Base-by-base conservation (phyloP, 2,888 invertebrate genomes). In the Heliconius ethilla region DNA sequence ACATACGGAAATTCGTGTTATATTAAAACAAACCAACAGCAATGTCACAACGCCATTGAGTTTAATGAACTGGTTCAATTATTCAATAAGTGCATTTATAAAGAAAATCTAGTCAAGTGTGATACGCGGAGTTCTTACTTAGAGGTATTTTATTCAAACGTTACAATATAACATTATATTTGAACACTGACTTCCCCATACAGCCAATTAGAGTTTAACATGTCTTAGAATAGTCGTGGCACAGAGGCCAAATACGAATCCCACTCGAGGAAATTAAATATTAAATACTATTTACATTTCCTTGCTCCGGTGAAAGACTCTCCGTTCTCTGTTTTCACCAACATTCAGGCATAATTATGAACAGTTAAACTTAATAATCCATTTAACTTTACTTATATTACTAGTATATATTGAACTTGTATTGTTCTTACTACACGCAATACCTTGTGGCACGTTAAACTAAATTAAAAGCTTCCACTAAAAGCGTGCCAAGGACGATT, bases 31-130 rank as follows among this genome's bases (percentile, higher is more conserved):
- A 15, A 27, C 27, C 33, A 70, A 51, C 22, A 37, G 3, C n/a
- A 69, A 25, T 37, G 59, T 72, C 72, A 72, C 5, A 66, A 7
- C 33, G 33, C 51, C 25, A 66, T 37, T 27, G 55, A 33, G 76
- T 76, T 72, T 66, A 65, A 66, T 51, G 76, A 76, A 72, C 76
- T 55, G 33, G 51, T 65, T 67, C 13, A 65, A 76, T 70, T 69
- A 66, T 66, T 75, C 66, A 66, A 75, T 75, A 67, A n/a, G 11
- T 25, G 51, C n/a, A 70, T 63, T 69, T 69, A 75, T 55, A 55
- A 59, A 37, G 69, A 75, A 75, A 59, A 76, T 25, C 25, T n/a
- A 69, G 69, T 66, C 27, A 22, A 70, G 59, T 70, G 70, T 33
- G 40, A 70, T 40, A 13, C n/a, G 33, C n/a, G 2, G 22, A 22